Percentiles rank a stretch among this genome's conserved stretches.
These are phyloP conservation scores for Pseudolaguvia tuberculata DNA, from an alignment of 2,113 vertebrate species.

Conservation along the genomic window DNA sequence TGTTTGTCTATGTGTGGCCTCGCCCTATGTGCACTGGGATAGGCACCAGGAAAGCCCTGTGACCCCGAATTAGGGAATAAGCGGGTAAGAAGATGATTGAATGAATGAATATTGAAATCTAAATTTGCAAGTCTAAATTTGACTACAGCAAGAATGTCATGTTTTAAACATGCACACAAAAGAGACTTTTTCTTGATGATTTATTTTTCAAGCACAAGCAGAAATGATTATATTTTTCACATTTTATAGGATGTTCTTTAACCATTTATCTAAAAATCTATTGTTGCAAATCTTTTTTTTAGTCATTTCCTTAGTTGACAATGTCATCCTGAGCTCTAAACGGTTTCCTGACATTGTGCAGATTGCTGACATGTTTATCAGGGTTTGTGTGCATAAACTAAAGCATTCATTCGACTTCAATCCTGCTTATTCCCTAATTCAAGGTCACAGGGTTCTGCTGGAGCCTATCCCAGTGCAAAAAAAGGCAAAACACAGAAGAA, in stretches of 20 bases:
- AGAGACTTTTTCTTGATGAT: not conserved
- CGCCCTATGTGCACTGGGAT: too few relatives aligned
- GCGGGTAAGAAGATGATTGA: too few relatives aligned
- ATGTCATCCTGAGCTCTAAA: not conserved
- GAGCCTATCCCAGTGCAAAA: too few relatives aligned
- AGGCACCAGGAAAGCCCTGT: too few relatives aligned
- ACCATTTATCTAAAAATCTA: not conserved
- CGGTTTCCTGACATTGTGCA: conserved; percentile 6
- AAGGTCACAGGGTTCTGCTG: too few relatives aligned
- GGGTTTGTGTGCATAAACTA: not conserved
- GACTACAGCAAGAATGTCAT: not conserved
- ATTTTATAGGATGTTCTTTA: not conserved
- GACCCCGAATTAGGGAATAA: too few relatives aligned
- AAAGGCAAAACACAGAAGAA: too few relatives aligned
- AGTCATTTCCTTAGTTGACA: conserved; percentile 1
- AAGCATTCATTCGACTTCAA: too few relatives aligned
- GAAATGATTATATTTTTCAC: not conserved
- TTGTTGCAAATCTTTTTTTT: not conserved
- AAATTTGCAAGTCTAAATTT: too few relatives aligned
- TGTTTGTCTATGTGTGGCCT: too few relatives aligned
- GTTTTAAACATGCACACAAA: not conserved
- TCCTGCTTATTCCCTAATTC: too few relatives aligned
- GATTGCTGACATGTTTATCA: not conserved
- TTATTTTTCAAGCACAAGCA: not conserved
- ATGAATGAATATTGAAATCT: too few relatives aligned